Percentiles rank a stretch among this genome's conserved stretches.
Conservation (phyloP, 2,797 vertebrate genomes). For the Xerus rutilus region DNA sequence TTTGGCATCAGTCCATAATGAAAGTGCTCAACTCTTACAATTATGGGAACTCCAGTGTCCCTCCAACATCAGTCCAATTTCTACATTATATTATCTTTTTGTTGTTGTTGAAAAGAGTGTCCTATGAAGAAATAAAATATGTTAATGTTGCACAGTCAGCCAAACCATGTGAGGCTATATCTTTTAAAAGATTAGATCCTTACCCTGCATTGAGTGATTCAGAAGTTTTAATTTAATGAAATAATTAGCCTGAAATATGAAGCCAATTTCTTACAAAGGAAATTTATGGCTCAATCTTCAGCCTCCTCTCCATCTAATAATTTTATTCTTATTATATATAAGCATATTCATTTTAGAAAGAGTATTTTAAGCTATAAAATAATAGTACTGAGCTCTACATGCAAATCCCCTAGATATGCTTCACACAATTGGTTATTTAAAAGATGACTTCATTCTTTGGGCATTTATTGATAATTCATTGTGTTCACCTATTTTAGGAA, state of each 20-base stretch:
- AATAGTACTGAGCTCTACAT: neutral
- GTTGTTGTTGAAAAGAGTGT: neutral
- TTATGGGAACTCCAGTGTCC: neutral
- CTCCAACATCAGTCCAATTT: neutral
- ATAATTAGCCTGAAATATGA: constrained; percentile 60
- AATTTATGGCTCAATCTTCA: constrained; percentile 45
- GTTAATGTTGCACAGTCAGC: neutral
- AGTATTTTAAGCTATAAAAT: constrained; percentile 16
- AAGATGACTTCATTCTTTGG: neutral
- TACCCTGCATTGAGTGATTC: constrained; percentile 34
- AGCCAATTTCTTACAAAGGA: constrained; percentile 35
- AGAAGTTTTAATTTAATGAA: constrained; percentile 73
- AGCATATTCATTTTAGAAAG: neutral
- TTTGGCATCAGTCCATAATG: neutral
- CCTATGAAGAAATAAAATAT: neutral
- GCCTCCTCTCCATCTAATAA: neutral
- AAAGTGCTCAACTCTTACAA: neutral
- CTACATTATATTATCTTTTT: neutral
- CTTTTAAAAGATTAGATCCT: constrained; percentile 63
- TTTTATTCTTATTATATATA: neutral
- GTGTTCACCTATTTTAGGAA: neutral
- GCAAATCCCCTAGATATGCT: neutral
- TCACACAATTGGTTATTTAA: neutral
- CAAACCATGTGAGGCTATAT: neutral
- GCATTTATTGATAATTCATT: neutral